Evolutionary conservation across 2,888 invertebrate species (phyloP).

Genomic region (Ceraclea dissimilis): DNA sequence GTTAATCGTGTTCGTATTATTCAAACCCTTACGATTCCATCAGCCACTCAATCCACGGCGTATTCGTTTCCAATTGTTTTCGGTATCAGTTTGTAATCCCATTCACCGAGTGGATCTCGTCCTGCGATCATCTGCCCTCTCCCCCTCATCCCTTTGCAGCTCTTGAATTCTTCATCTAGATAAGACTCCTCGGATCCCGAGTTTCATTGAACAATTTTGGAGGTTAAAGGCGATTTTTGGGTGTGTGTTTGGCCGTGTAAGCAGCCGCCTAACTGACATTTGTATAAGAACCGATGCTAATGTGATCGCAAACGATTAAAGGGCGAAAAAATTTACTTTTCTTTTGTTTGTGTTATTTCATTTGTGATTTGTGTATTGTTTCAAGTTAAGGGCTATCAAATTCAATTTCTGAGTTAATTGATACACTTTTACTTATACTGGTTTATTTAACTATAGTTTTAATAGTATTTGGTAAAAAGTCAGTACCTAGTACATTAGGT

Average conservation of each 20-base stretch:
- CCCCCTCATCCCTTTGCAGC: background rate
- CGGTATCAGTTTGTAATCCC: too few species aligned
- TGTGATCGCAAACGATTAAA: conserved; percentile 26
- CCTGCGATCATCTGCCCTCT: background rate
- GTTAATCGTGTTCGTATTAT: too few species aligned
- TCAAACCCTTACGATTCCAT: background rate
- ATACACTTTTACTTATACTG: too few species aligned
- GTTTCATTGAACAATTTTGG: conserved; percentile 6
- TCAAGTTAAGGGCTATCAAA: background rate
- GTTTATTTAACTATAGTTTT: too few species aligned
- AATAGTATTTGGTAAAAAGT: too few species aligned
- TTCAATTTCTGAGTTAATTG: too few species aligned
- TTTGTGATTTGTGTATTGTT: background rate
- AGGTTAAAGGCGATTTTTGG: conserved; percentile 10
- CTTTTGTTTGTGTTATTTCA: conserved; percentile 1
- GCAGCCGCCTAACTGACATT: conserved; percentile 25
- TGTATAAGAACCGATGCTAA: conserved; percentile 26
- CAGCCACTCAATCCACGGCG: background rate
- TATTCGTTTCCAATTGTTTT: background rate
- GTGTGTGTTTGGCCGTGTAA: conserved; percentile 13
- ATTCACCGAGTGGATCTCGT: background rate
- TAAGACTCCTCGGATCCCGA: background rate
- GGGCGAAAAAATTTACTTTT: conserved; percentile 14
- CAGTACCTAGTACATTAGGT: too few species aligned
- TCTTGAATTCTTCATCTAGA: background rate